phyloP scores from a whole-genome alignment of 2,888 invertebrate species.

The Chaitophorus viminalis region DNA sequence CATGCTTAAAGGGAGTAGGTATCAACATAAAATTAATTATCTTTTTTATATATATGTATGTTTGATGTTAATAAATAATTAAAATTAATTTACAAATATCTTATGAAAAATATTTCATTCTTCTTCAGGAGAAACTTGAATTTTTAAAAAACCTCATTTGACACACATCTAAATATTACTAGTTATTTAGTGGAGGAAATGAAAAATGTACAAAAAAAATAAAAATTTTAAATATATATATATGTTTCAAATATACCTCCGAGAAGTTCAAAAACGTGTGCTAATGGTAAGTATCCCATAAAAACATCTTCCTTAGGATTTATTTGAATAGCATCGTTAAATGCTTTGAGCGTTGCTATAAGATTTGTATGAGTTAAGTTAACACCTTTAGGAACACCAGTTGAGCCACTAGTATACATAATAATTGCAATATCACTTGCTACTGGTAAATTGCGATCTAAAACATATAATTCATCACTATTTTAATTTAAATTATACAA shows the following conservation, averaged over 20 bases:
- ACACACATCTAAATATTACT: no score
- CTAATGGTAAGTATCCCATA: constrained; percentile 95
- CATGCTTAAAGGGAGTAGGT: no score
- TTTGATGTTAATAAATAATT: no score
- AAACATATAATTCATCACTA: constrained; percentile 63
- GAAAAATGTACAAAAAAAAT: neutral
- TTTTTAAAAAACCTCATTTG: no score
- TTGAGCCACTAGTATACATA: constrained; percentile 99
- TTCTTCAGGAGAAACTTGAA: no score
- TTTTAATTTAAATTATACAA: no score
- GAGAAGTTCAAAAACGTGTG: constrained; percentile 95
- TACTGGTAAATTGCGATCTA: constrained; percentile 74
- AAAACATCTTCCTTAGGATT: constrained; percentile 78
- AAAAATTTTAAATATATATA: neutral
- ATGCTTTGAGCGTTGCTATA: constrained; percentile 81
- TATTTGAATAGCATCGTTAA: constrained; percentile 78
- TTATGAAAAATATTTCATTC: no score
- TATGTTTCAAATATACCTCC: constrained; percentile 71
- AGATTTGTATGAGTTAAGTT: constrained; percentile 84
- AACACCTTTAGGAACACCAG: constrained; percentile 94
- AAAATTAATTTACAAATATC: no score
- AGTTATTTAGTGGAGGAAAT: no score
- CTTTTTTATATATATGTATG: no score
- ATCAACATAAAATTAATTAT: no score
- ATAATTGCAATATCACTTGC: constrained; percentile 90